Conservation (phyloP, 2,888 invertebrate species). For the Aradus depressus region DNA sequence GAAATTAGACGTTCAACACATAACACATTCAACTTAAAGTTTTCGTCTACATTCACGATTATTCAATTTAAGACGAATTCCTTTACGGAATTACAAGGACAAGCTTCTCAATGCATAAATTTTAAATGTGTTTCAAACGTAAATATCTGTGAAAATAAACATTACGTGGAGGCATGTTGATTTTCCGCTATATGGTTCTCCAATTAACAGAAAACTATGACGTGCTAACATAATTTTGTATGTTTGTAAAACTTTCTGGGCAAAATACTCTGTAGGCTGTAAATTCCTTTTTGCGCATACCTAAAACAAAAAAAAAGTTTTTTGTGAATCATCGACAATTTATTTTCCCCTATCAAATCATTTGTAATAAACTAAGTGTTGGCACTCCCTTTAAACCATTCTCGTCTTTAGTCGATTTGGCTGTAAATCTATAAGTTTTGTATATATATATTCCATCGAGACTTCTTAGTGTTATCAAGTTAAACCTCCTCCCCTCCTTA, state of each 20-base stretch:
- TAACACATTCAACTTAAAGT: too few relatives aligned
- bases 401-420: too few relatives aligned
- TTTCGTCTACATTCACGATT: neutral
- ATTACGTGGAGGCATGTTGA: constrained; percentile 55
- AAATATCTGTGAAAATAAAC: neutral
- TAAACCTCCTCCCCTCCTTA: too few relatives aligned
- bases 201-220: constrained; percentile 87
- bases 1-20: too few relatives aligned
- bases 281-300: constrained; percentile 55
- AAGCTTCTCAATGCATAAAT: neutral
- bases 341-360: too few relatives aligned
- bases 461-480: too few relatives aligned
- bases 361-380: too few relatives aligned
- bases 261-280: constrained; percentile 53
- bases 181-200: constrained; percentile 73
- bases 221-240: constrained; percentile 90
- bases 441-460: too few relatives aligned
- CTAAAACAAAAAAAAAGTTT: constrained; percentile 28
- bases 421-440: too few relatives aligned
- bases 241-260: constrained; percentile 77
- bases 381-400: too few relatives aligned
- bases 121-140: neutral
- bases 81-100: neutral
- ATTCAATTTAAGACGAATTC: neutral
- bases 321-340: too few relatives aligned